phyloP scores from a whole-genome alignment of 1,140 invertebrate species.

The Theocolax elegans region DNA sequence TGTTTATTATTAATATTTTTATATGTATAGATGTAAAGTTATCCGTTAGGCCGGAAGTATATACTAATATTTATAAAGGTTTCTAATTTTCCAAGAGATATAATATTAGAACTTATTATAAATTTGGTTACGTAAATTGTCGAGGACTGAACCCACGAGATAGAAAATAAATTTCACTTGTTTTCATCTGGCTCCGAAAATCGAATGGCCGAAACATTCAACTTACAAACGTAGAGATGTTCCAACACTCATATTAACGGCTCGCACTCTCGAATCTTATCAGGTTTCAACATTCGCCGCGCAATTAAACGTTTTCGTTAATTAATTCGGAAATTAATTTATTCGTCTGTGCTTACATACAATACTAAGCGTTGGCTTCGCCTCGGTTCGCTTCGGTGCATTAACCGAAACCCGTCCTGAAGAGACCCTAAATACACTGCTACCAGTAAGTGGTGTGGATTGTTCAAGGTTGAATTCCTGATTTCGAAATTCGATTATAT shows the following conservation, averaged over 20 bases:
- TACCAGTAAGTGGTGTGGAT: not conserved
- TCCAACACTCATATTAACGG: not conserved
- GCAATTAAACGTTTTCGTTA: conserved; percentile 6
- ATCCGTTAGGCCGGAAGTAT: too few species aligned
- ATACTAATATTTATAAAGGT: too few species aligned
- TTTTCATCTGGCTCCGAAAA: too few species aligned
- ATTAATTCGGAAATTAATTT: conserved; percentile 18
- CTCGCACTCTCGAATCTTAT: not conserved
- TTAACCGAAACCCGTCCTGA: not conserved
- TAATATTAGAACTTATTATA: too few species aligned
- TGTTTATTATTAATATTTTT: too few species aligned
- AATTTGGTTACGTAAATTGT: too few species aligned
- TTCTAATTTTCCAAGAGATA: too few species aligned
- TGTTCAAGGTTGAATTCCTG: conserved; percentile 2
- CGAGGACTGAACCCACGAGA: too few species aligned
- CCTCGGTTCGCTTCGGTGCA: not conserved
- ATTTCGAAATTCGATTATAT: conserved; percentile 3
- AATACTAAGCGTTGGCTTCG: not conserved
- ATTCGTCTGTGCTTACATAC: not conserved
- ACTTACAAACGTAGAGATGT: too few species aligned
- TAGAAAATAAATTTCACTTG: too few species aligned
- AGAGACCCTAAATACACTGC: not conserved
- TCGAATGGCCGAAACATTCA: too few species aligned
- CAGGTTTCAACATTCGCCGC: not conserved
- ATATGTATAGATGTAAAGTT: too few species aligned